Conservation (phyloP, 2,113 vertebrate species). For the Nanorana parkeri region DNA sequence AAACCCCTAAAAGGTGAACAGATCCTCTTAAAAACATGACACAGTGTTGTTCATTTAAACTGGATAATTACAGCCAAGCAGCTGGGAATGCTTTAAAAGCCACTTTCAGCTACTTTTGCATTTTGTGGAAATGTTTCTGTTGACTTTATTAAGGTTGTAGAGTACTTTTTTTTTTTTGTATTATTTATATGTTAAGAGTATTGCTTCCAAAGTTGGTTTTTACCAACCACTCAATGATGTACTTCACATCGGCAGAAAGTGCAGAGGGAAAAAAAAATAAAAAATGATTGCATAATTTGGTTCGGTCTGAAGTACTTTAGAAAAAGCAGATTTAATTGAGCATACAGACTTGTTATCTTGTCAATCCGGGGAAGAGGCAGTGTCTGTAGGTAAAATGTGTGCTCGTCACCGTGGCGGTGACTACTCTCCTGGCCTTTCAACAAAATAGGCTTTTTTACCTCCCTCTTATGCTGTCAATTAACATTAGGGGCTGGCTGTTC, state of each 20-base stretch:
- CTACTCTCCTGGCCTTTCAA: conserved; percentile 13
- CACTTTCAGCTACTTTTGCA: conserved; percentile 37
- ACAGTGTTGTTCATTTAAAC: conserved; percentile 14
- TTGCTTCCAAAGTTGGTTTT: conserved; percentile 51
- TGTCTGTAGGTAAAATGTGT: conserved; percentile 58
- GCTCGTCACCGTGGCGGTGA: conserved; percentile 46
- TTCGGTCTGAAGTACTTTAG: conserved; percentile 67
- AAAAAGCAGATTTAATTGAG: conserved; percentile 73
- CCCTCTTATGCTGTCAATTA: conserved; percentile 44
- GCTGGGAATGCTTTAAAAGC: conserved; percentile 40
- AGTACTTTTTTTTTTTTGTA: conserved; percentile 19
- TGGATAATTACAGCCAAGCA: conserved; percentile 8
- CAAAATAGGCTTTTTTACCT: background rate
- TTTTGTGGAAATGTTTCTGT: conserved; percentile 38
- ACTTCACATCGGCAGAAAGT: conserved; percentile 66
- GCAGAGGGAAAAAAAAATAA: conserved; percentile 59
- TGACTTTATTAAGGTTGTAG: conserved; percentile 53
- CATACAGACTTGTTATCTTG: conserved; percentile 68
- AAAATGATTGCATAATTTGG: conserved; percentile 69
- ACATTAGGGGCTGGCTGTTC: conserved; percentile 25
- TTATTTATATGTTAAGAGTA: conserved; percentile 54
- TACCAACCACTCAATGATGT: conserved; percentile 48
- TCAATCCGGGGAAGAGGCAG: conserved; percentile 63
- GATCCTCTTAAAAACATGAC: background rate
- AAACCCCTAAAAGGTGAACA: background rate